Evolutionary conservation across 2,888 invertebrate species (phyloP).

Genomic region (Ormyrus pomaceus): DNA sequence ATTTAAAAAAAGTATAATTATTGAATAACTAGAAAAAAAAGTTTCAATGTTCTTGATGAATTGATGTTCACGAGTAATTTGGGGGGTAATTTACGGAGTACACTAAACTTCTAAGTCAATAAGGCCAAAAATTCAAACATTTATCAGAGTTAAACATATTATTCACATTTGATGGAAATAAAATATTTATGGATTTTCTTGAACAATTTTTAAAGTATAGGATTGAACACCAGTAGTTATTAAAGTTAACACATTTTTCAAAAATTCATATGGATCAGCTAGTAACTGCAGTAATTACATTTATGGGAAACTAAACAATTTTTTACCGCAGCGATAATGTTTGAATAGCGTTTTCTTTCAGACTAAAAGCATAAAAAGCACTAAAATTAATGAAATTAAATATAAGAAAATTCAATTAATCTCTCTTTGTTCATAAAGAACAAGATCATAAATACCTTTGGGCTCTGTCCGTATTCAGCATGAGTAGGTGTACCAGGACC

Average conservation of each 20-base stretch:
- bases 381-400: neutral
- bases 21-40: too few relatives aligned
- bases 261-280: too few relatives aligned
- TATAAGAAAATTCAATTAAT: slow-evolving; percentile 7
- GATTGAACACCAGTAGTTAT: neutral
- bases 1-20: too few relatives aligned
- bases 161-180: too few relatives aligned
- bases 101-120: too few relatives aligned
- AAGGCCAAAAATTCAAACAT: too few relatives aligned
- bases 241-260: slow-evolving; percentile 6
- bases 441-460: slow-evolving; percentile 69
- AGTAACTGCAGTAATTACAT: too few relatives aligned
- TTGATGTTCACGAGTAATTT: too few relatives aligned
- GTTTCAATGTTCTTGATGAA: too few relatives aligned
- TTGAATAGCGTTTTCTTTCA: slow-evolving; percentile 22
- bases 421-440: neutral
- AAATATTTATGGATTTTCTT: neutral
- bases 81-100: too few relatives aligned
- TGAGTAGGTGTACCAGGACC: slow-evolving; percentile 73
- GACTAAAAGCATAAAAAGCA: slow-evolving; percentile 29
- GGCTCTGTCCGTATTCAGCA: slow-evolving; percentile 72
- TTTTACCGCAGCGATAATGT: slow-evolving; percentile 37
- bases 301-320: neutral
- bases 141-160: too few relatives aligned
- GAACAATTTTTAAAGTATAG: neutral